Base-by-base conservation (phyloP, 2,888 invertebrate species). In the Diplolepis rosae region DNA sequence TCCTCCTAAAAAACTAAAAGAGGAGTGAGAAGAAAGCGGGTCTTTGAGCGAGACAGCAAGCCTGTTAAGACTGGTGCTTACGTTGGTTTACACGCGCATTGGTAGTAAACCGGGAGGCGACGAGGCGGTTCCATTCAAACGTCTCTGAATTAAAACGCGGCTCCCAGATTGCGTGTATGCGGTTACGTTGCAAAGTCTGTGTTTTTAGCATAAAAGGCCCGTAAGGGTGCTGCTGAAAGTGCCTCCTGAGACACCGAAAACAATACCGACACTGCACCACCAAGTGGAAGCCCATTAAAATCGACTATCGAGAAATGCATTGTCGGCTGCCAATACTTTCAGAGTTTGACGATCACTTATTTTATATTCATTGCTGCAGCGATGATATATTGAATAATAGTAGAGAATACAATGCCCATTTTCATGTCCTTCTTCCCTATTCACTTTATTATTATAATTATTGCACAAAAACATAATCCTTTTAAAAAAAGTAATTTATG, bases 51-150 rank as follows among this genome's bases (percentile, higher is more conserved):
- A 70, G 73, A 73, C 67, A 72, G 67, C 68, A 68, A 74, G 73
- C 61, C 73, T 71, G 73, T 69, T 67, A 71, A 71, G 52, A 71
- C 61, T 66, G 65, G 70, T 71, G 65, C 72, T 74, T 69, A 74
- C 70, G 70, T 67, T 72, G 71, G 71, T 71, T 74, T 72, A 71
- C 73, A 74, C 71, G 71, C 71, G 69, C 68, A 65, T 72, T 61
- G 66, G 70, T 73, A 77, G 74, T 72, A 67, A 70, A 74, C 65
- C 39, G 68, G 68, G 66, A 69, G 68, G 68, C 61, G 70, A 27
- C 50, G 27, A 24, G 24, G 74, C 74, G 68, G 69, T 67, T 67
- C 72, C 75, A 77, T 79, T 77, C 77, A 77, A 76, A 77, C 73
- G 69, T 73, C 68, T 45, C 68, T 42, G 67, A 74, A 77, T 76